Evolutionary conservation across 2,797 vertebrate genomes (phyloP).

Genomic region (Calcarius lapponicus): DNA sequence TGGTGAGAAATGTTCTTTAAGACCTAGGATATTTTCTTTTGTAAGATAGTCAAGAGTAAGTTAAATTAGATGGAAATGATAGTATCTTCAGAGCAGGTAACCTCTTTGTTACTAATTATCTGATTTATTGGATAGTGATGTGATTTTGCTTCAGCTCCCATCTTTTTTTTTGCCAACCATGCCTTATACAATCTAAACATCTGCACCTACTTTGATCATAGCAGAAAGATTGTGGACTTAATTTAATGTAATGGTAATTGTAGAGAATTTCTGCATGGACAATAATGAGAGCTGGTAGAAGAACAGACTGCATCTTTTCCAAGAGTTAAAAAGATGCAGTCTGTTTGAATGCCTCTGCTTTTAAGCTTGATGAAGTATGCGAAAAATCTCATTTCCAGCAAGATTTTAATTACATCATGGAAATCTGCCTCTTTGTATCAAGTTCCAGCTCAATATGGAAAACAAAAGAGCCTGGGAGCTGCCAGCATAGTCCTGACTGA

Average conservation of each 20-base stretch:
- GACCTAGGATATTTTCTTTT: background rate
- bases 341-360: background rate
- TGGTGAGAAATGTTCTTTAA: background rate
- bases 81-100: background rate
- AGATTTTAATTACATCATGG: slow-evolving; percentile 15
- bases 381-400: slow-evolving; percentile 3
- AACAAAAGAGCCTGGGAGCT: background rate
- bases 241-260: background rate
- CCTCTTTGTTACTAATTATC: background rate
- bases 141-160: background rate
- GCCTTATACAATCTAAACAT: background rate
- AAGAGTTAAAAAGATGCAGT: background rate
- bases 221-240: background rate
- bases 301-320: background rate
- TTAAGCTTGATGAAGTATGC: background rate
- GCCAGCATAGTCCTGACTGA: background rate
- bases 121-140: background rate
- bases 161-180: background rate
- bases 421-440: background rate
- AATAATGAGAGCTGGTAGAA: background rate
- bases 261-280: background rate
- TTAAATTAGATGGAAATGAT: background rate
- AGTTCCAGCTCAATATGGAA: background rate
- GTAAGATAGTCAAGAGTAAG: background rate
- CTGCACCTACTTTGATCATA: background rate